Evolutionary conservation across 2,888 invertebrate species (phyloP), one percentile per base, ranked within the genome.

Genomic region (Onthophagus sagittarius): DNA sequence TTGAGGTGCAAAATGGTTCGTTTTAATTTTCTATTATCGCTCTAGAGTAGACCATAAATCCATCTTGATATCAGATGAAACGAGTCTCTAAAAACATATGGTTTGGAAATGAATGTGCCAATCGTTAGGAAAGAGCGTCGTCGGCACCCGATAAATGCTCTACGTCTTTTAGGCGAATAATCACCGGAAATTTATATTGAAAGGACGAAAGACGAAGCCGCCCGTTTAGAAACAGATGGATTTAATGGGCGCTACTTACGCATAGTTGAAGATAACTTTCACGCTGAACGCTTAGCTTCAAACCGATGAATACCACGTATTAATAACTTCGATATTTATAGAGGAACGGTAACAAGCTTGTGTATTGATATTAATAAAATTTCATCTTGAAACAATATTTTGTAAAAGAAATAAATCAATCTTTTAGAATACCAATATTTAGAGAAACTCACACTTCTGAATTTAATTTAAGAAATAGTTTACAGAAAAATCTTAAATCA

Each of bases 171-270:
- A 67, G 32, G 31, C 67, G 31, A 67, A 32, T 67, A 67, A 67
- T 67, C 31, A 67, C 67, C 31, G 32, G 23, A 32, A 67, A 67
- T 67, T 67, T 67, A 67, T 67, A 67, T 32, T 23, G 23, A 23
- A 31, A 23, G 39, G 39, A 11, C 39, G 39, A 53, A 53, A 53
- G 39, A 53, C 39, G 39, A 4, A 11, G n/a, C 64, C 64, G 23
- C 64, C 15, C 67, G 32, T 23, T 32, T n/a, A 73, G 73, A 71
- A 69, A 71, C 70, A 67, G 71, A 73, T 63, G 71, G 72, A 65
- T 63, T 69, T 33, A 69, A 71, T 65, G 64, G 23, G 70, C 72
- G 74, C 73, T 75, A 63, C 73, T 73, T 75, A 75, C 67, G 31
- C 67, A 67, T 15, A 67, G 32, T 31, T 31, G 23, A 31, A 67